A percentile compares a stretch with the other conserved stretches of the same genome.
phyloP scores from a whole-genome alignment of 2,113 vertebrate species.

The Thermophis baileyi region DNA sequence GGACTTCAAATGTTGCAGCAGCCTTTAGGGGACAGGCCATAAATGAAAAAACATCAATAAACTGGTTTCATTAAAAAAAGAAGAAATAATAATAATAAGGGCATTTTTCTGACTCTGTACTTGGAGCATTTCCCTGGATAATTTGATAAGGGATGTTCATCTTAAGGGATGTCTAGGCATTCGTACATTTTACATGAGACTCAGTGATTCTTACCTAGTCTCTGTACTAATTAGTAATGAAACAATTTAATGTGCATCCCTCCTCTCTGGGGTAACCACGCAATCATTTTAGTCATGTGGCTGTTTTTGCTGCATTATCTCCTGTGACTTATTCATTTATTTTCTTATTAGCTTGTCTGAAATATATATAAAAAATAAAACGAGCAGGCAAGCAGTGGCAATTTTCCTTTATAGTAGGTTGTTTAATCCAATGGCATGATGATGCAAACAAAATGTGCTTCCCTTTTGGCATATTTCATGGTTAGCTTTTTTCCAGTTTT shows the following conservation, averaged over 20 bases:
- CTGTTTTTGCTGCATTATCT: conserved; percentile 17
- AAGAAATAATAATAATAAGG: conserved; percentile 40
- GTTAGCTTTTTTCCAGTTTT: conserved; percentile 72
- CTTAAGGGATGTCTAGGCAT: neutral
- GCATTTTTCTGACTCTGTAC: conserved; percentile 26
- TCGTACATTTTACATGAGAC: conserved; percentile 17
- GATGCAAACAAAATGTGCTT: conserved; percentile 43
- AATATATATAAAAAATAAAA: neutral
- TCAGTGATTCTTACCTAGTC: conserved; percentile 14
- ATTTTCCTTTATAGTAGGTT: conserved; percentile 29
- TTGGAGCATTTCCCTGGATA: conserved; percentile 57
- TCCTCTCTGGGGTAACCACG: neutral
- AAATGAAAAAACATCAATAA: conserved; percentile 49
- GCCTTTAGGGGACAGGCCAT: conserved; percentile 65
- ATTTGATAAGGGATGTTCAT: conserved; percentile 35
- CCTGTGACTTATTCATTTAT: conserved; percentile 28
- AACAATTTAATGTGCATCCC: conserved; percentile 33
- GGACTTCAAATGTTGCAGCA: conserved; percentile 61
- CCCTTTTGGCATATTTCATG: conserved; percentile 52
- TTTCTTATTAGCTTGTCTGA: conserved; percentile 12
- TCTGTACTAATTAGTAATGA: conserved; percentile 40
- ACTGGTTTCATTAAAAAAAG: conserved; percentile 37
- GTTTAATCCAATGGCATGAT: conserved; percentile 3
- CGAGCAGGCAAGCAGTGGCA: neutral
- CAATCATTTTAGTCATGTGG: conserved; percentile 10